Base-by-base conservation (phyloP, 2,888 invertebrate species). In the Dryobota labecula region DNA sequence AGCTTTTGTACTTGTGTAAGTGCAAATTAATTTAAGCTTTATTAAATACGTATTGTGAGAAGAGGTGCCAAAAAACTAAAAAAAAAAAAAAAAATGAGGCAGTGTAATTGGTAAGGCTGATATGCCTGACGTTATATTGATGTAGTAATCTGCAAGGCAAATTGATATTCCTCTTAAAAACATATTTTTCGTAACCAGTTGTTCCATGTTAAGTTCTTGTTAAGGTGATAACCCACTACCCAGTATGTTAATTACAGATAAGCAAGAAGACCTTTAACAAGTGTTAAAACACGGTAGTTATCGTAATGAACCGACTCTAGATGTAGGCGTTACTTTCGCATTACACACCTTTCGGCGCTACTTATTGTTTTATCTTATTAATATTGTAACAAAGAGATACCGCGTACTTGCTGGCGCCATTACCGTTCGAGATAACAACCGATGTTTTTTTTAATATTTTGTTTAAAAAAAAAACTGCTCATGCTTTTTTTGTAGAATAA, bases 311-410 rank as follows among this genome's bases (percentile, higher is more conserved):
- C 51, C 36, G 47, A 49, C 38, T 49, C 54, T 49, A 64, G 64
- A 66, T 69, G 79, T 73, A 82, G 80, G 80, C 83, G 80, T 67
- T 68, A 41, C 75, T 68, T 56, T 63, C 51, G 43, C 24, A 54
- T 36, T 78, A 70, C 70, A 84, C 84, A 84, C 69, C 84, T 76
- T 77, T 77, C 64, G 65, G 62, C 45, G 43, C 53, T 63, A 64
- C 53, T 62, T 64, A 79, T 76, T 81, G 57, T 74, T 81, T 78
- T 70, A 81, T 85, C 69, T 84, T 80, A 78, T 83, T 63, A 78
- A 63, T 63, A 73, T 45, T 76, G 36, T 63, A 70, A 73, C 69
- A 72, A 45, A 74, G 69, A 73, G 70, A 85, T 83, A 85, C 65
- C 54, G 67, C 57, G 69, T 65, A 66, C 69, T 77, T 53, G 67